A percentile compares a stretch with the other conserved stretches of the same genome.
Conservation (phyloP, 2,888 invertebrate species). For the Phortica okadai region DNA sequence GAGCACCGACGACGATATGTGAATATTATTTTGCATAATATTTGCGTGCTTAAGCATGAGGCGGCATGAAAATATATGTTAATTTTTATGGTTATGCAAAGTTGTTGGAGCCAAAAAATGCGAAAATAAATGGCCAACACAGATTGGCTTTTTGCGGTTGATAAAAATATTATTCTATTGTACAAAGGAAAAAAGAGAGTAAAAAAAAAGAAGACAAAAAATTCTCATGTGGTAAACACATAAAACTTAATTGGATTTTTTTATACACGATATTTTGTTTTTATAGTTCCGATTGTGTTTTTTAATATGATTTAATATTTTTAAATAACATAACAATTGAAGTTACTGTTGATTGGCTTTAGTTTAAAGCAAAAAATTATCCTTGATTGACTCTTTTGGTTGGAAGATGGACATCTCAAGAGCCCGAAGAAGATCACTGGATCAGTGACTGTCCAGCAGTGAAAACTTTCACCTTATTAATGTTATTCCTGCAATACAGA, state of each 20-base stretch:
- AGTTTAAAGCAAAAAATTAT: no score
- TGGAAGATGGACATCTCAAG: no score
- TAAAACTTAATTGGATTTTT: constrained; percentile 8
- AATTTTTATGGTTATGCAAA: constrained; percentile 14
- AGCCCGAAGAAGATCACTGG: no score
- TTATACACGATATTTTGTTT: no score
- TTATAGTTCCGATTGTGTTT: no score
- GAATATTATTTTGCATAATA: constrained; percentile 26
- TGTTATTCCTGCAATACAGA: no score
- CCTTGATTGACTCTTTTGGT: no score
- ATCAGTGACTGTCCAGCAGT: no score
- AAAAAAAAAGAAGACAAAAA: neutral
- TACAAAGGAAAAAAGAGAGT: neutral
- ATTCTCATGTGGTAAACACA: neutral
- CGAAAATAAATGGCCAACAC: constrained; percentile 11
- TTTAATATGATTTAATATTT: no score
- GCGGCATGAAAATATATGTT: constrained; percentile 22
- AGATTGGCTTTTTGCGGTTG: constrained; percentile 23
- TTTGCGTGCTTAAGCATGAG: constrained; percentile 22
- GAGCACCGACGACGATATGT: neutral
- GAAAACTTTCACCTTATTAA: no score
- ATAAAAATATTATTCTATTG: constrained; percentile 20
- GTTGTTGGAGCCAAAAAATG: neutral
- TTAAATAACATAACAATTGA: no score
- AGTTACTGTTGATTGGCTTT: no score